These are phyloP conservation scores for Gymnothorax reevesii DNA, from an alignment of 2,797 vertebrate species.

Conservation along the genomic window DNA sequence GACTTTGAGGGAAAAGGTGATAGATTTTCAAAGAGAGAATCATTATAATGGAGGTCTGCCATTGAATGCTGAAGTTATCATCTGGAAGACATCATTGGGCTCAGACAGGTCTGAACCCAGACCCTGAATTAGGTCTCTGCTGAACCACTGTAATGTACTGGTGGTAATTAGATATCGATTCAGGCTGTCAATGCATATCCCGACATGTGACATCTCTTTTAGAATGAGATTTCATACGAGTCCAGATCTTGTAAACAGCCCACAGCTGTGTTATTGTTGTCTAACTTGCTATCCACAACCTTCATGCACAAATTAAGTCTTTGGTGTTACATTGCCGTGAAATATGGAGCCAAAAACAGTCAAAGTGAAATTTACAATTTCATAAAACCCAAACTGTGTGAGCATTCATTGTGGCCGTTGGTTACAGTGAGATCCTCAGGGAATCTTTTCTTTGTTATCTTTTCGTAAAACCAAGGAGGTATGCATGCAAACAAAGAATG, in stretches of 20 bases:
- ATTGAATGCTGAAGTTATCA: constrained; percentile 71
- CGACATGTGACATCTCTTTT: constrained; percentile 57
- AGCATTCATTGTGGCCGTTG: not conserved
- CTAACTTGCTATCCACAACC: not conserved
- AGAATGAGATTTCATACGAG: constrained; percentile 60
- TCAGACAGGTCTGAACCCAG: constrained; percentile 59
- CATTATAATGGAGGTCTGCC: constrained; percentile 63
- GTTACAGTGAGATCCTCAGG: not conserved
- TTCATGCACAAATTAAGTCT: not conserved
- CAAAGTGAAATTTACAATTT: not conserved
- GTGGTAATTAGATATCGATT: constrained; percentile 89
- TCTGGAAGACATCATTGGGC: constrained; percentile 67
- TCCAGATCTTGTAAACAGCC: constrained; percentile 67
- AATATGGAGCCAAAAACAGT: not conserved
- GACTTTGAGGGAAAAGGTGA: constrained; percentile 58
- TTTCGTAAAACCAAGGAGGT: too few species aligned
- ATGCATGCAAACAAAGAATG: too few species aligned
- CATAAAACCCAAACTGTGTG: not conserved
- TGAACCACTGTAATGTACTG: constrained; percentile 62
- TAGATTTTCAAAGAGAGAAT: constrained; percentile 57
- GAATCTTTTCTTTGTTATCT: too few species aligned
- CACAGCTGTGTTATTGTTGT: constrained; percentile 61
- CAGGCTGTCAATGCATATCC: constrained; percentile 71
- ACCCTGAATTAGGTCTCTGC: constrained; percentile 54
- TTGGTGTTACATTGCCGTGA: not conserved